A percentile compares a stretch with the other conserved stretches of the same genome.
These are phyloP conservation scores for Notospermus geniculatus DNA, from an alignment of 1,140 invertebrate genomes.

Conservation along the genomic window DNA sequence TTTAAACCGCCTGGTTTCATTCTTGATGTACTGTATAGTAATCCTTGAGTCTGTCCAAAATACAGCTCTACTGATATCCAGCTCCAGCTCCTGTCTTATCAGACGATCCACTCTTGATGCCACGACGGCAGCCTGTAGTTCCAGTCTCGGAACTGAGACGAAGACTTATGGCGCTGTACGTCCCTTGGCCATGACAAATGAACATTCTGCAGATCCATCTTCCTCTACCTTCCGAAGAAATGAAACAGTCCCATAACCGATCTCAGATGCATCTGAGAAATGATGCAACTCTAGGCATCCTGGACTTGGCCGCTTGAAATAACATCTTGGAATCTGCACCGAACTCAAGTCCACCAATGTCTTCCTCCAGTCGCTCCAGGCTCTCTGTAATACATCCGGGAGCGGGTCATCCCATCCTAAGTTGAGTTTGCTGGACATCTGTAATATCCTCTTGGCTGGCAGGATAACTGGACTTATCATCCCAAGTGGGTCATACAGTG, in stretches of 20 bases:
- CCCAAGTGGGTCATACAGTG: constrained; percentile 5
- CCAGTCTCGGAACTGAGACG: constrained; percentile 9
- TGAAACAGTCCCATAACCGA: constrained; percentile 4
- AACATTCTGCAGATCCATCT: neutral
- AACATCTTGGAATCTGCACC: constrained; percentile 7
- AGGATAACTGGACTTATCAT: neutral
- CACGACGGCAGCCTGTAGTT: constrained; percentile 5
- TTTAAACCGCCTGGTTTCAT: constrained; percentile 7
- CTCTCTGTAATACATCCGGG: neutral
- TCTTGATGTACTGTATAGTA: constrained; percentile 1
- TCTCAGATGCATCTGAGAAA: constrained; percentile 2
- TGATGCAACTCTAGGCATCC: neutral
- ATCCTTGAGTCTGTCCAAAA: constrained; percentile 11
- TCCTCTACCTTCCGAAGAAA: constrained; percentile 5
- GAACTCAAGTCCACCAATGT: neutral
- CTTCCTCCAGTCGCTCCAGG: neutral
- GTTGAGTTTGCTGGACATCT: neutral
- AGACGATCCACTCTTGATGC: neutral
- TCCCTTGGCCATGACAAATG: neutral
- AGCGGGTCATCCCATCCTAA: constrained; percentile 2
- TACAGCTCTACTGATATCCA: neutral
- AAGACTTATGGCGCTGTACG: neutral
- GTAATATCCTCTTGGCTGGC: neutral
- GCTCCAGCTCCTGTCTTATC: neutral
- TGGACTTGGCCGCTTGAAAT: neutral